A percentile compares a stretch with the other conserved stretches of the same genome.
These are phyloP conservation scores for Clupea harengus DNA, from an alignment of 2,113 vertebrate genomes.

Conservation along the genomic window DNA sequence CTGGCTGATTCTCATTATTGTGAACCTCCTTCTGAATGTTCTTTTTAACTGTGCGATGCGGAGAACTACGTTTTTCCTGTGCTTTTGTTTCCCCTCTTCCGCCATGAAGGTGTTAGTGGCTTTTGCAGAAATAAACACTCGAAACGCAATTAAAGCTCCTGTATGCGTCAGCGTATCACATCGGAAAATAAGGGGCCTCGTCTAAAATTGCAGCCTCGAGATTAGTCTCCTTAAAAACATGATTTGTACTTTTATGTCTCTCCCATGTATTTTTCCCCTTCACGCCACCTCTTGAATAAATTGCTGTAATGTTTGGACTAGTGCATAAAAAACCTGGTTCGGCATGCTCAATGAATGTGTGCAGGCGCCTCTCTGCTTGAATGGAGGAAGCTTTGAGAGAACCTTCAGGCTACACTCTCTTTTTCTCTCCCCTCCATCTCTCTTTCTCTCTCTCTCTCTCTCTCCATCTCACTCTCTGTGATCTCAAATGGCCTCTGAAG, in stretches of 20 bases:
- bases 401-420: neutral
- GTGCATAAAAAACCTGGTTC: neutral
- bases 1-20: neutral
- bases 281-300: neutral
- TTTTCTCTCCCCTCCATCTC: neutral
- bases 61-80: constrained; percentile 15
- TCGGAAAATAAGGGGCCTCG: neutral
- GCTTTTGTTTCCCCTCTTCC: neutral
- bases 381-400: neutral
- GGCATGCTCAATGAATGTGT: neutral
- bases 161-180: constrained; percentile 26
- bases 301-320: neutral
- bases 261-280: neutral
- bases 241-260: neutral
- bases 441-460: neutral
- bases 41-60: constrained; percentile 1
- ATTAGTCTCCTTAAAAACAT: neutral
- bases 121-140: constrained; percentile 56
- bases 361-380: neutral
- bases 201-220: constrained; percentile 23
- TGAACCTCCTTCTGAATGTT: neutral
- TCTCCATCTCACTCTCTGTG: neutral
- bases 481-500: neutral
- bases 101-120: neutral
- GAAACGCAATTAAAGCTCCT: constrained; percentile 50